Percentiles rank a stretch among this genome's conserved stretches.
Evolutionary conservation across 2,113 vertebrate species (phyloP).

Genomic region (Epinephelus fuscoguttatus): DNA sequence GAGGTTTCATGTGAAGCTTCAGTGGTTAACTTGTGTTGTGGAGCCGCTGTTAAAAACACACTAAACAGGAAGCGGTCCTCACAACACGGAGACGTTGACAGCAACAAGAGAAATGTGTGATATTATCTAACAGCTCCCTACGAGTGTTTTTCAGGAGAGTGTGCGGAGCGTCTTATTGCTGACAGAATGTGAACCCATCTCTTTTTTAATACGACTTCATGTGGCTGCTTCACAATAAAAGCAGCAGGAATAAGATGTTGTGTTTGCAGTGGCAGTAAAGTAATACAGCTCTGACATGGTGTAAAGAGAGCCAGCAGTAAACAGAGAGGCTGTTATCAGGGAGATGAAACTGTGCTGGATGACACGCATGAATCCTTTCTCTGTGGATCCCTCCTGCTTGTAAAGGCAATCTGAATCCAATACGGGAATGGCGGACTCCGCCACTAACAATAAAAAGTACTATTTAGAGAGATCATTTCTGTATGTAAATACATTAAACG

Average conservation of each 20-base stretch:
- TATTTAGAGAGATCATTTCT: background rate
- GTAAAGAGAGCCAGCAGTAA: background rate
- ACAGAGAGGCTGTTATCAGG: background rate
- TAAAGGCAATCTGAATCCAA: background rate
- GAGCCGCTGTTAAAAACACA: background rate
- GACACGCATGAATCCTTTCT: background rate
- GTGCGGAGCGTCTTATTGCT: too few relatives aligned
- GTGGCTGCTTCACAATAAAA: background rate
- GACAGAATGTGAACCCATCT: too few relatives aligned
- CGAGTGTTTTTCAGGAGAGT: too few relatives aligned
- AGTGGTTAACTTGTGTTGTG: conserved; percentile 3
- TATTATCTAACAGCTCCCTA: too few relatives aligned
- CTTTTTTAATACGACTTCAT: too few relatives aligned
- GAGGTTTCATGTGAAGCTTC: background rate
- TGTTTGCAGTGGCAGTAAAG: background rate
- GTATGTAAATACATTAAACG: background rate
- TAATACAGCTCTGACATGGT: background rate
- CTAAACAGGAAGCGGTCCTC: background rate
- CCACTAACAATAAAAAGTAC: background rate
- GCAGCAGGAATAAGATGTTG: background rate
- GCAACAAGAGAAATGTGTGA: background rate
- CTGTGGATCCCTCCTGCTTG: background rate
- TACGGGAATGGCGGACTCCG: background rate
- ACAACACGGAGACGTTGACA: background rate
- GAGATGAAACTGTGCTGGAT: background rate